Evolutionary conservation across 2,797 vertebrate species (phyloP), one percentile per base, ranked within the genome.

Genomic region (Galagoides demidoff): DNA sequence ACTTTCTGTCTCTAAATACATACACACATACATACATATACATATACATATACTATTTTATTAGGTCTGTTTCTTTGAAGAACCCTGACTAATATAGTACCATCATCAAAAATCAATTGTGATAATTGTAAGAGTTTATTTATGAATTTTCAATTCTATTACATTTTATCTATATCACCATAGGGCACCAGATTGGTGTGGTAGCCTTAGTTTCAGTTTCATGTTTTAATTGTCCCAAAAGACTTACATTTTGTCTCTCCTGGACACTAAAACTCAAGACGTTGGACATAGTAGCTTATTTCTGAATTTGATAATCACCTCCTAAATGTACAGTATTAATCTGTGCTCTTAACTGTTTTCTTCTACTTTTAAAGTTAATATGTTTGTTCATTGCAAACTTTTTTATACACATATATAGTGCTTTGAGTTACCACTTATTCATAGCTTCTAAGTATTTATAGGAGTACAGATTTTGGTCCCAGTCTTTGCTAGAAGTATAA

Each of bases 401-500:
- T 7, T 45, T 25, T 23, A 25, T 17, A 34, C 3, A 70, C 7
- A 34, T 45, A 37, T 5, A 39, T 13, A 27, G 70, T 25, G 88
- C 39, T 66, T 64, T 89, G 29, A 76, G 11, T 85, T 88, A 55
- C 1, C 77, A 70, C n/a, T 37, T 74, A 82, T 82, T 39, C n/a
- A 77, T 52, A 52, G 70, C 61, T 63, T 78, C 29, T 23, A 88
- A 77, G 39, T 87, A 59, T 78, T 94, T 71, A 77, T 29, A 16
- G 31, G 12, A 22, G 23, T 52, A 78, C 43, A 57, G 9, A 57
- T 89, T 92, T 89, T 85, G 49, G 37, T 19, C 49, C 34, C 13
- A 89, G 78, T 43, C 31, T 93, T 93, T 84, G 10, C 39, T 84
- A 84, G 83, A 83, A 95, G 16, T 19, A 61, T 37, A 79, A 84